Conservation (phyloP, 2,797 vertebrate species). For the Paedocypris micromegethes region DNA sequence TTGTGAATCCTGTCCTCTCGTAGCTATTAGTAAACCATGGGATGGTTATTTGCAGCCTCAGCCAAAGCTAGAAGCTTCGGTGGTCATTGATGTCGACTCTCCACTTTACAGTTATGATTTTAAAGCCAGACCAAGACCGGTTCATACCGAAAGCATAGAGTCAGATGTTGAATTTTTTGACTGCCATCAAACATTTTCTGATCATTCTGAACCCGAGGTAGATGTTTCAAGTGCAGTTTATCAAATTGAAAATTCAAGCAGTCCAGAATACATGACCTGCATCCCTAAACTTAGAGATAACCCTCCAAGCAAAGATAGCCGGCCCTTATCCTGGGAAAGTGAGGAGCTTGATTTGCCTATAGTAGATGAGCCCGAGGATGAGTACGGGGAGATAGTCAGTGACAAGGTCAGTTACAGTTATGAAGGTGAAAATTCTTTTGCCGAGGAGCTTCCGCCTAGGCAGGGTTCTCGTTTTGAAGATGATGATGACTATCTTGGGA, state of each 20-base stretch:
- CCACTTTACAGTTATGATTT: conserved; percentile 11
- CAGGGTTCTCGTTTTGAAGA: conserved; percentile 59
- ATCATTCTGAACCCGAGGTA: conserved; percentile 57
- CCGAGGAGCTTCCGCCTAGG: conserved; percentile 73
- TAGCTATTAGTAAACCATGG: not conserved
- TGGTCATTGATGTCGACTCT: conserved; percentile 8
- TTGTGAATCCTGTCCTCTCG: not conserved
- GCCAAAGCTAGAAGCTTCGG: not conserved
- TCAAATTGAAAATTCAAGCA: conserved; percentile 57
- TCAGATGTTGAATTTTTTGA: conserved; percentile 65
- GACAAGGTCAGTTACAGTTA: conserved; percentile 44
- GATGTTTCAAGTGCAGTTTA: conserved; percentile 40
- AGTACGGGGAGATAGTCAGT: conserved; percentile 42
- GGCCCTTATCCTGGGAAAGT: conserved; percentile 58
- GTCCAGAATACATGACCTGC: conserved; percentile 42
- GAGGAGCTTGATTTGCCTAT: conserved; percentile 67
- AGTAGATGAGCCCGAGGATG: conserved; percentile 69
- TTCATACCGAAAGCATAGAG: conserved; percentile 31
- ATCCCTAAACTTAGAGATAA: conserved; percentile 35
- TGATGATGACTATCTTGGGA: conserved; percentile 73
- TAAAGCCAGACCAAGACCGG: conserved; percentile 13
- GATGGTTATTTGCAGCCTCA: not conserved
- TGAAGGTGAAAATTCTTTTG: conserved; percentile 62
- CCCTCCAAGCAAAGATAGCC: conserved; percentile 48
- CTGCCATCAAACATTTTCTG: conserved; percentile 61